These are phyloP conservation scores for Cryptosula pallasiana DNA, from an alignment of 2,888 invertebrate genomes.

Conservation along the genomic window DNA sequence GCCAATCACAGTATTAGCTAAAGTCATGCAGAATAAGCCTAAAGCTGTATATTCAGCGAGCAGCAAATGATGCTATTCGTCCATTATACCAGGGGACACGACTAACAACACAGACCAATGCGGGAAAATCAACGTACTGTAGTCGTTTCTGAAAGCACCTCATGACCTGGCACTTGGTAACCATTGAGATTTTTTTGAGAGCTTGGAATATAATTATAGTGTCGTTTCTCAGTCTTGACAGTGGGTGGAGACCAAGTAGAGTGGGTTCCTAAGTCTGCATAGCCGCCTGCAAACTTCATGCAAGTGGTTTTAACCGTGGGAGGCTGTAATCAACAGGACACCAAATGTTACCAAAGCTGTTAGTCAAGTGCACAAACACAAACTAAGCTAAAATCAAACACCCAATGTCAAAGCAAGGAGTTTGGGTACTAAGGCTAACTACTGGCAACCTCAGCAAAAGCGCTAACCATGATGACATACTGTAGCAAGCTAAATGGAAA, in stretches of 20 bases:
- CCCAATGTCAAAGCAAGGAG: too few species aligned
- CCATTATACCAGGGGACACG: too few species aligned
- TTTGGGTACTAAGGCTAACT: too few species aligned
- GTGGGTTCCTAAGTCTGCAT: not conserved
- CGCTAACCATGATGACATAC: too few species aligned
- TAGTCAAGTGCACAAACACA: not conserved
- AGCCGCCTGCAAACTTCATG: slow-evolving; percentile 19
- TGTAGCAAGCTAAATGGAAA: too few species aligned
- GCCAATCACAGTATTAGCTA: too few species aligned
- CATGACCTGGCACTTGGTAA: not conserved
- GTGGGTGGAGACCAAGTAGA: slow-evolving; percentile 19
- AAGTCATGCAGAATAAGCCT: too few species aligned
- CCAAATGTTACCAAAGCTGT: not conserved
- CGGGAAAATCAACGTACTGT: slow-evolving; percentile 2
- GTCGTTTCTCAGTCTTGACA: slow-evolving; percentile 16
- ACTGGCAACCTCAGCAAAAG: too few species aligned
- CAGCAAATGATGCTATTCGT: too few species aligned
- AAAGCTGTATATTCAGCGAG: too few species aligned
- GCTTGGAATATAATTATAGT: not conserved
- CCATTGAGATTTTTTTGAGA: not conserved
- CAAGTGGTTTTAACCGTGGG: slow-evolving; percentile 11
- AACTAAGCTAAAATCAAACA: not conserved
- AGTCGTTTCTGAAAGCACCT: not conserved
- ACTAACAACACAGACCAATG: too few species aligned
- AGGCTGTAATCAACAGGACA: not conserved